These are phyloP conservation scores for Nasonovia ribisnigri DNA, from an alignment of 2,888 invertebrate genomes.

Conservation along the genomic window DNA sequence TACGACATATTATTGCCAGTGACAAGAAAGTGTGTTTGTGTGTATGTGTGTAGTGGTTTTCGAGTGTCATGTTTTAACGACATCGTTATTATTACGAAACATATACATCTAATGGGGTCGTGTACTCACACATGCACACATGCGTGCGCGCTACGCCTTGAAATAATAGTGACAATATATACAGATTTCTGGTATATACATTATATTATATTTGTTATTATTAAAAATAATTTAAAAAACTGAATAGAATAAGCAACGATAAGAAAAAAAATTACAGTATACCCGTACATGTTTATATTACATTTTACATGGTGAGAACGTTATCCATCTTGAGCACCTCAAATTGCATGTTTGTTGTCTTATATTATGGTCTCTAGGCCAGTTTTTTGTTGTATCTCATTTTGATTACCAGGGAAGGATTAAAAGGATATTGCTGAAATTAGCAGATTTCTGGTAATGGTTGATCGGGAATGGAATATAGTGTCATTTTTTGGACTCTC, in stretches of 20 bases:
- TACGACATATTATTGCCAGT: not conserved
- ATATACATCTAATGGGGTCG: constrained; percentile 2
- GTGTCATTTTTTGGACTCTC: not conserved
- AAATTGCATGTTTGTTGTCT: not conserved
- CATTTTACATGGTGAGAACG: not conserved
- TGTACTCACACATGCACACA: not conserved
- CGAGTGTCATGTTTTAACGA: constrained; percentile 45
- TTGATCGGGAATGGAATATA: not conserved
- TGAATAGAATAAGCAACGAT: not conserved
- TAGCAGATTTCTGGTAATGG: not conserved
- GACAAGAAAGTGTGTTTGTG: constrained; percentile 34
- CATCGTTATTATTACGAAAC: constrained; percentile 46
- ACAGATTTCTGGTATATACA: not conserved
- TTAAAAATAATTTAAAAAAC: not conserved
- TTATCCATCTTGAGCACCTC: not conserved
- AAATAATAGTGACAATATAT: not conserved
- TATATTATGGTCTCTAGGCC: not conserved
- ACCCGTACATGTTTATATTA: not conserved
- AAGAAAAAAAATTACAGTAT: not conserved
- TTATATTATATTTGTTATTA: not conserved
- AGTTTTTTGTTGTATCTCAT: not conserved
- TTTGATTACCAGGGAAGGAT: not conserved
- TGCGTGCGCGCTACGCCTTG: not conserved
- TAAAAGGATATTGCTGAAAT: not conserved
- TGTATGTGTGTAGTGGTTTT: not conserved